Conservation (phyloP, 1,140 invertebrate species). For the Sipha flava region DNA sequence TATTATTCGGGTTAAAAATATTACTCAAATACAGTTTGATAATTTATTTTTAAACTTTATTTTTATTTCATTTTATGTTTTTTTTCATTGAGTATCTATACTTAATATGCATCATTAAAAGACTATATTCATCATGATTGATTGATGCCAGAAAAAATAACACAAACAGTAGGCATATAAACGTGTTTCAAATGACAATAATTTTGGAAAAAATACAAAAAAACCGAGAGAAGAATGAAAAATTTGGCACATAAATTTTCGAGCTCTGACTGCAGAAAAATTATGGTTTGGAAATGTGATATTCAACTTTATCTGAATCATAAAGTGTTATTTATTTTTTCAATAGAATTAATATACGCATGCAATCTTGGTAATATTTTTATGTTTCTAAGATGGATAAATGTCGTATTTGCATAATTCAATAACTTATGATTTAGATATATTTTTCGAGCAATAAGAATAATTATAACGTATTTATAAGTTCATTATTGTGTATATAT, state of each 20-base stretch:
- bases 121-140: not conserved
- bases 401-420: not conserved
- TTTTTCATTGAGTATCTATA: not conserved
- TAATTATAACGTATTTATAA: not conserved
- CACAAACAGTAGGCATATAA: not conserved
- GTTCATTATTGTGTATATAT: not conserved
- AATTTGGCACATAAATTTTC: not conserved
- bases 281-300: not conserved
- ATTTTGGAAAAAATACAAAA: not conserved
- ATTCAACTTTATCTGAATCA: not conserved
- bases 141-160: not conserved
- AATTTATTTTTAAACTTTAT: not conserved
- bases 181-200: not conserved
- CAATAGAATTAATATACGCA: too few species aligned
- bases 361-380: not conserved
- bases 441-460: not conserved
- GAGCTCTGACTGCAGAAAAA: not conserved
- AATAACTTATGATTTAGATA: not conserved
- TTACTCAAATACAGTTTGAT: not conserved
- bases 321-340: not conserved
- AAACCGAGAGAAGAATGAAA: not conserved
- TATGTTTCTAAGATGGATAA: not conserved
- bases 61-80: too few species aligned
- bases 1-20: too few species aligned
- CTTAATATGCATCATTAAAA: not conserved